A percentile compares a stretch with the other conserved stretches of the same genome.
Conservation (phyloP, 1,140 invertebrate species). For the Caerostris darwini region DNA sequence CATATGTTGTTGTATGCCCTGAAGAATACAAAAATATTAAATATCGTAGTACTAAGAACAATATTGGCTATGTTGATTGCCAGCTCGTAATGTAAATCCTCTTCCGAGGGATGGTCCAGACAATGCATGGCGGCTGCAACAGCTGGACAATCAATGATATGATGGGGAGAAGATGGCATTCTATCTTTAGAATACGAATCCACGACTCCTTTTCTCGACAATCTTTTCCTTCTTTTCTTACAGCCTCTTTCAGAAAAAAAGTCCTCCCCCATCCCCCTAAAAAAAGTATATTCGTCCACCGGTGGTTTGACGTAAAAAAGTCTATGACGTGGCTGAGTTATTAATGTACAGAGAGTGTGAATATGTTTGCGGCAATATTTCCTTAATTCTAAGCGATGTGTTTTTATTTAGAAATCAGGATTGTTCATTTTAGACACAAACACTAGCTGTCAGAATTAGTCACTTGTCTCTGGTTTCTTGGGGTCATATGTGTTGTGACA, state of each 20-base stretch:
- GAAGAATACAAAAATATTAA: too few relatives aligned
- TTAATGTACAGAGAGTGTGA: constrained; percentile 9
- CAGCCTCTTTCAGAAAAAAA: not conserved
- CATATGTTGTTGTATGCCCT: too few relatives aligned
- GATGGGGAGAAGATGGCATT: not conserved
- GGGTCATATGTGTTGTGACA: not conserved
- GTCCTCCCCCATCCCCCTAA: too few relatives aligned
- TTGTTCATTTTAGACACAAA: not conserved
- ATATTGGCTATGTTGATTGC: too few relatives aligned
- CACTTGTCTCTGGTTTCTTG: not conserved
- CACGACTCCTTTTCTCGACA: constrained; percentile 25
- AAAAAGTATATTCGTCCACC: constrained; percentile 8
- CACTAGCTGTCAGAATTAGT: not conserved
- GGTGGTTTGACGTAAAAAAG: constrained; percentile 56
- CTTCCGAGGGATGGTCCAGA: too few relatives aligned
- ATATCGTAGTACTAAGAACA: too few relatives aligned
- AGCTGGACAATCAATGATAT: too few relatives aligned
- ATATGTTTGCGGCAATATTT: constrained; percentile 30
- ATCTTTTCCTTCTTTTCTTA: constrained; percentile 38
- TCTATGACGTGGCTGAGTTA: constrained; percentile 19
- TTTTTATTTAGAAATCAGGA: not conserved
- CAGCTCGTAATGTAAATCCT: too few relatives aligned
- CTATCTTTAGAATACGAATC: constrained; percentile 2
- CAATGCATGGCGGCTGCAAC: too few relatives aligned
- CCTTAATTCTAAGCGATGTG: not conserved